These are phyloP conservation scores for Ancistrus triradiatus DNA, from an alignment of 2,113 vertebrate genomes.

Conservation along the genomic window DNA sequence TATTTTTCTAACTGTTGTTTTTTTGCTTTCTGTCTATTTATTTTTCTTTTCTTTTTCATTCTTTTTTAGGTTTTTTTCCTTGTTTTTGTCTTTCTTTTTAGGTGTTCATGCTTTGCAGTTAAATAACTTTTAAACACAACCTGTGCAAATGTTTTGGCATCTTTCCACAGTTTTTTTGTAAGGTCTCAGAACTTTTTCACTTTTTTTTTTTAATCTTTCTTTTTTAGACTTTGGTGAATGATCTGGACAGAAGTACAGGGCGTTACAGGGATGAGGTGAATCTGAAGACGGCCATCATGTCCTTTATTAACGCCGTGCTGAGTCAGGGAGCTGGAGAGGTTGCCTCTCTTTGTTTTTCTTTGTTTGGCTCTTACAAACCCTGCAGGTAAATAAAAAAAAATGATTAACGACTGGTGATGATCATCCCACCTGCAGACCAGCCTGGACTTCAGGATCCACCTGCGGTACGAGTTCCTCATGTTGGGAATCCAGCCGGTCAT, in stretches of 20 bases:
- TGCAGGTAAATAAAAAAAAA: too few relatives aligned
- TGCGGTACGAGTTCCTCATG: conserved; percentile 97
- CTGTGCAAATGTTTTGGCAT: too few relatives aligned
- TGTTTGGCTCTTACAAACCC: too few relatives aligned
- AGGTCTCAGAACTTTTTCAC: too few relatives aligned
- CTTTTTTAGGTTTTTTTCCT: too few relatives aligned
- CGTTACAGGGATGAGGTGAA: conserved; percentile 94
- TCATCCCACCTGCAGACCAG: conserved; percentile 88
- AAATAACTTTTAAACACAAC: background rate
- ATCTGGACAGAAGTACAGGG: conserved; percentile 88
- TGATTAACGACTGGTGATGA: too few relatives aligned
- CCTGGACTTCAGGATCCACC: conserved; percentile 91
- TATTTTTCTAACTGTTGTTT: too few relatives aligned
- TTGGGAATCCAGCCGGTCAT: conserved; percentile 95
- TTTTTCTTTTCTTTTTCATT: too few relatives aligned
- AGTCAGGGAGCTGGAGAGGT: conserved; percentile 95
- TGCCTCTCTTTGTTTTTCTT: conserved; percentile 9
- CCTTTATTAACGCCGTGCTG: conserved; percentile 95
- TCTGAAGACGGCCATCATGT: conserved; percentile 97
- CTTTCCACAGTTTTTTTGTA: background rate
- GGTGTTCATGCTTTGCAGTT: background rate
- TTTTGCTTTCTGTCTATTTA: too few relatives aligned
- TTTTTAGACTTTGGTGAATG: conserved; percentile 82
- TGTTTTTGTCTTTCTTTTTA: background rate
- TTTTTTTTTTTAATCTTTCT: background rate